Conservation (phyloP, 2,113 vertebrate genomes). For the Crotalus helleri region DNA sequence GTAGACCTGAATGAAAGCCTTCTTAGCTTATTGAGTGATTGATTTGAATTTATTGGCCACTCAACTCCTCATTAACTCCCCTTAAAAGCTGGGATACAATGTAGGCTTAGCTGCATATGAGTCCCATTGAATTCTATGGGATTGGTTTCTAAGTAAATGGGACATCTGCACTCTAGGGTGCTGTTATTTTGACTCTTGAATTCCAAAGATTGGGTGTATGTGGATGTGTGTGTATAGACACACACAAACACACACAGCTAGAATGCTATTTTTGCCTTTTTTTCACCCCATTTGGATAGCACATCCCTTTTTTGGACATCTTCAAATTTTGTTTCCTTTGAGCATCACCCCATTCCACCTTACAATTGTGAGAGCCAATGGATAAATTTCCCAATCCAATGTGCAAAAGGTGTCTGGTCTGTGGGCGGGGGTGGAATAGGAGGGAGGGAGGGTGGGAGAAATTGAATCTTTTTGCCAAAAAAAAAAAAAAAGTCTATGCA, state of each 20-base stretch:
- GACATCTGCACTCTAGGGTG: not conserved
- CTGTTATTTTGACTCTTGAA: not conserved
- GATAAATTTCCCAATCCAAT: not conserved
- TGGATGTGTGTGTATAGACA: not conserved
- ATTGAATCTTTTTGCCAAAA: not conserved
- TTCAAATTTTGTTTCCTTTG: conserved; percentile 54
- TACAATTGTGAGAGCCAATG: not conserved
- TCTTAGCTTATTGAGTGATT: not conserved
- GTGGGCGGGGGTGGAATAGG: conserved; percentile 38
- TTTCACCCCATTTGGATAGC: not conserved
- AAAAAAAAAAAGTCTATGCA: not conserved
- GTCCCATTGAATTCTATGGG: too few species aligned
- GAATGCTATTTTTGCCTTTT: not conserved
- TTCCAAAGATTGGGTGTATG: not conserved
- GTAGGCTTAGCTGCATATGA: not conserved
- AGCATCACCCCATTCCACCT: conserved; percentile 1
- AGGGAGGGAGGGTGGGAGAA: conserved; percentile 8
- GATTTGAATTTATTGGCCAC: not conserved
- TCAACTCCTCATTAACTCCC: conserved; percentile 14
- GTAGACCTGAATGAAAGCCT: not conserved
- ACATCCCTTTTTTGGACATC: not conserved
- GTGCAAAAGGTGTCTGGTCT: not conserved
- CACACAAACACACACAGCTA: not conserved
- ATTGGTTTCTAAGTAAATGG: not conserved
- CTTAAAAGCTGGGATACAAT: not conserved